Conservation (phyloP, 2,113 vertebrate genomes). For the Gallinago paraguaiae region DNA sequence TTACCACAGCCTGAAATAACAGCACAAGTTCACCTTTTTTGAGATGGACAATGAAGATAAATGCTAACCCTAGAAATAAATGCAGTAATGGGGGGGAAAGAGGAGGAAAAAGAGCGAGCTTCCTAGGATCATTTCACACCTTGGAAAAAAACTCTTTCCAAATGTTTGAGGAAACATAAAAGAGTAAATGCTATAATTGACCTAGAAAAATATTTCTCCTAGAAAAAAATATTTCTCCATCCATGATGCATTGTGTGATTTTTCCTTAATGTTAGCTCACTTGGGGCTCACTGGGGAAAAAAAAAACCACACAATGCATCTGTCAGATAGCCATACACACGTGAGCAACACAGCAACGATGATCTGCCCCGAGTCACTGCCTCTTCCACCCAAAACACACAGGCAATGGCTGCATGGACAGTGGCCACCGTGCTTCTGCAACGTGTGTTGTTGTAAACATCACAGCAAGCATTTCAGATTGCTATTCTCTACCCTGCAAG, state of each 20-base stretch:
- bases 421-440: not conserved
- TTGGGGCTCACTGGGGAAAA: not conserved
- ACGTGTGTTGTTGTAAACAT: not conserved
- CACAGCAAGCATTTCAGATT: not conserved
- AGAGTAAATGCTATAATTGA: not conserved
- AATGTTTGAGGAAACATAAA: not conserved
- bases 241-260: not conserved
- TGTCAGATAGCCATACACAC: not conserved
- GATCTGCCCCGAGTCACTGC: not conserved
- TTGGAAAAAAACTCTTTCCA: not conserved
- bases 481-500: not conserved
- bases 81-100: fast-evolving
- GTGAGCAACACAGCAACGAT: not conserved
- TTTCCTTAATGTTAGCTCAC: not conserved
- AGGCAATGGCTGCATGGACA: not conserved
- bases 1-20: constrained; percentile 5
- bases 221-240: not conserved
- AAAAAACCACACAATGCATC: not conserved
- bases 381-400: not conserved
- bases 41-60: not conserved
- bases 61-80: not conserved
- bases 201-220: not conserved
- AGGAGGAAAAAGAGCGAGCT: not conserved
- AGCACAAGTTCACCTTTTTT: not conserved
- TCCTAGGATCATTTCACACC: not conserved